Percentiles rank a stretch among this genome's conserved stretches.
Conservation (phyloP, 2,113 vertebrate genomes). For the Otolemur garnettii region DNA sequence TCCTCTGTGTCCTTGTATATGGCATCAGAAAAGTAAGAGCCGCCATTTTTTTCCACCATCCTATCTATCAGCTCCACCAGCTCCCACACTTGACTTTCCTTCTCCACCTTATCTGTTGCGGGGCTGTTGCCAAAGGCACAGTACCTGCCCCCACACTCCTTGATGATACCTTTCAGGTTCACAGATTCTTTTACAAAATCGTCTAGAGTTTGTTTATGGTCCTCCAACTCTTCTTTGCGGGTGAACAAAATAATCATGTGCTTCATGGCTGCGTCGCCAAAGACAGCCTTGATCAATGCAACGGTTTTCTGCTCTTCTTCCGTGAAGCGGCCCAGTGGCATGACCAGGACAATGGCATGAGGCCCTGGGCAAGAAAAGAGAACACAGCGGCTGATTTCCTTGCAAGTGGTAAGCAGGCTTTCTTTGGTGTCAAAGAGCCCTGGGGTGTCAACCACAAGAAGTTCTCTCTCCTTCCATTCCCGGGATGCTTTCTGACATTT, state of each 20-base stretch:
- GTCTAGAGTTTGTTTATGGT: rapidly evolving
- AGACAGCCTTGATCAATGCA: not conserved
- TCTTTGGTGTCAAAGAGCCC: slow-evolving; percentile 64
- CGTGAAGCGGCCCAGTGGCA: not conserved
- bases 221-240: not conserved
- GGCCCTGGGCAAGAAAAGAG: not conserved
- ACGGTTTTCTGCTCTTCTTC: not conserved
- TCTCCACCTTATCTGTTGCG: not conserved
- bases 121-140: slow-evolving; percentile 86
- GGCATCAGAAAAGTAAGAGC: slow-evolving; percentile 70
- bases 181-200: rapidly evolving
- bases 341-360: slow-evolving; percentile 38
- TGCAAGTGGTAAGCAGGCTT: rapidly evolving
- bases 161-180: slow-evolving; percentile 62
- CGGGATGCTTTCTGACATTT: not conserved
- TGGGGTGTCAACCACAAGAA: slow-evolving; percentile 59
- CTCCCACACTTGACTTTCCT: slow-evolving; percentile 77
- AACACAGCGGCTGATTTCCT: not conserved
- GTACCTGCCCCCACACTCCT: slow-evolving; percentile 81
- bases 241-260: slow-evolving; percentile 63
- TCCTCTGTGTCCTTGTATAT: not conserved
- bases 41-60: slow-evolving; percentile 83
- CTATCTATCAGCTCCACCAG: slow-evolving; percentile 86
- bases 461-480: not conserved
- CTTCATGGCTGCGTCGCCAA: not conserved